These are phyloP conservation scores for Muntiacus reevesi DNA, from an alignment of 2,113 vertebrate species.

Conservation along the genomic window DNA sequence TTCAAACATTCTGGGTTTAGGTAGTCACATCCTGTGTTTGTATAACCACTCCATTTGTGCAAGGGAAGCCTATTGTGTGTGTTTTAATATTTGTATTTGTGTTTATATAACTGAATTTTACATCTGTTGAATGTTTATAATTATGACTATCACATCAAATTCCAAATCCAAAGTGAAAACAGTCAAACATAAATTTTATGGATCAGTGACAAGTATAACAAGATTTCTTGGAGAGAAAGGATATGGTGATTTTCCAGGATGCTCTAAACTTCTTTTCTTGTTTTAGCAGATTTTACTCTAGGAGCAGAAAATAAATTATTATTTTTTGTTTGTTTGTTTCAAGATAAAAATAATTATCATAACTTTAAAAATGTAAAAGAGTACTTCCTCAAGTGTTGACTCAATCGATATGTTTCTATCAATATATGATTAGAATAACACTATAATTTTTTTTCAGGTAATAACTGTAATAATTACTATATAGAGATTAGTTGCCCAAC, in stretches of 20 bases:
- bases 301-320: constrained; percentile 1
- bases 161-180: neutral
- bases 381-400: neutral
- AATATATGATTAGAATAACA: neutral
- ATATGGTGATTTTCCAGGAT: neutral
- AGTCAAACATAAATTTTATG: neutral
- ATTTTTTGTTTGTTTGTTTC: neutral
- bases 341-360: neutral
- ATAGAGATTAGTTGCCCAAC: neutral
- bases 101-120: neutral
- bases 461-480: neutral
- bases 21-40: neutral
- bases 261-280: neutral
- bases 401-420: neutral
- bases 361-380: neutral
- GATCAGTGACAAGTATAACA: neutral
- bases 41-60: neutral
- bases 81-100: neutral
- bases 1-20: neutral
- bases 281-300: neutral
- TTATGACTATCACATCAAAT: neutral
- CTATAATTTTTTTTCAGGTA: neutral
- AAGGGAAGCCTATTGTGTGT: neutral
- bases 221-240: neutral
- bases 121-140: neutral